These are phyloP conservation scores for Spea bombifrons DNA, from an alignment of 2,113 vertebrate genomes.

Conservation along the genomic window DNA sequence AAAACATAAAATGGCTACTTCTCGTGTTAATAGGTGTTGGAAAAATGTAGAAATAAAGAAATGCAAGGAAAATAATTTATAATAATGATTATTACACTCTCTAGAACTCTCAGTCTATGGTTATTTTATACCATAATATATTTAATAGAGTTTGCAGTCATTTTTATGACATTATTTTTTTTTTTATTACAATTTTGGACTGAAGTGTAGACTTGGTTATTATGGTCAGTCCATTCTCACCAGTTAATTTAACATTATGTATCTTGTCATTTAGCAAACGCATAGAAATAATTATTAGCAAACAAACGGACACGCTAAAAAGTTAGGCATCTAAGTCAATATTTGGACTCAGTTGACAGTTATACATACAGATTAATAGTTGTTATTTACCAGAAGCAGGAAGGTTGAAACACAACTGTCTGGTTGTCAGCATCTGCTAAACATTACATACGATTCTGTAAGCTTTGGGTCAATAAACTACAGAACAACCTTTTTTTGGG, in stretches of 20 bases:
- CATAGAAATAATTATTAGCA: background rate
- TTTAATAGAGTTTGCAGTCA: too few species aligned
- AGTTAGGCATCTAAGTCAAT: background rate
- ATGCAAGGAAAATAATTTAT: too few species aligned
- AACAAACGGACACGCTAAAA: background rate
- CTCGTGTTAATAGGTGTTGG: too few species aligned
- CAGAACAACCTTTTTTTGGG: background rate
- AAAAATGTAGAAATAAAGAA: too few species aligned
- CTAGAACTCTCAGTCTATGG: too few species aligned
- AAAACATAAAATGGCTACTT: too few species aligned
- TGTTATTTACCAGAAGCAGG: background rate
- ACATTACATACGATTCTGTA: background rate
- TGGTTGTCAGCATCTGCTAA: background rate
- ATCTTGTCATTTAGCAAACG: background rate
- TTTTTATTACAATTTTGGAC: too few species aligned
- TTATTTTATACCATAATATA: too few species aligned
- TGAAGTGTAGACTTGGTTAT: too few species aligned
- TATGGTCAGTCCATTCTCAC: background rate
- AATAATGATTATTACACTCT: too few species aligned
- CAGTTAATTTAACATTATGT: background rate
- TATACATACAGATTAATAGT: background rate
- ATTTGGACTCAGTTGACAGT: background rate
- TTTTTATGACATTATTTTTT: too few species aligned
- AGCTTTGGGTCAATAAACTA: background rate
- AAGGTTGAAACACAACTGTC: background rate